phyloP scores from a whole-genome alignment of 2,888 invertebrate genomes.

The Trypoxylon attenuatum region DNA sequence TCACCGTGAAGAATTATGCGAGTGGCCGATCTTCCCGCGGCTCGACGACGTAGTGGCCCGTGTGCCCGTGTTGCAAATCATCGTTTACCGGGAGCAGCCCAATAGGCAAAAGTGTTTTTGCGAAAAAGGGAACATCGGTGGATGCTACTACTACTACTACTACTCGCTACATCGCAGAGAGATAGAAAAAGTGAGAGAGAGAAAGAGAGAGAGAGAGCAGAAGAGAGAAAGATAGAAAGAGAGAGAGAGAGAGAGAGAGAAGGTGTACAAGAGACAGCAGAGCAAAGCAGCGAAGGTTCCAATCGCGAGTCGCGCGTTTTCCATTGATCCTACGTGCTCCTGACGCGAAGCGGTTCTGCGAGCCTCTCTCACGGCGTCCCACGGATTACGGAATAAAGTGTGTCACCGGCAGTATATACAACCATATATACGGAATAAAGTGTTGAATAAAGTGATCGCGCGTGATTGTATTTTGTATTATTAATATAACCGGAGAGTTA shows the following conservation, averaged over 20 bases:
- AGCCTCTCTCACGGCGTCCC: constrained; percentile 35
- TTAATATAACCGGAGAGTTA: no score
- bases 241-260: constrained; percentile 4
- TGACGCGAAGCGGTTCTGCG: constrained; percentile 36
- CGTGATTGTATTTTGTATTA: constrained; percentile 30
- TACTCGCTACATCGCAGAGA: not conserved
- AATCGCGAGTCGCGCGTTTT: constrained; percentile 22
- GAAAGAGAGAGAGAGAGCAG: not conserved
- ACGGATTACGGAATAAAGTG: constrained; percentile 58
- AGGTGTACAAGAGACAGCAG: no score
- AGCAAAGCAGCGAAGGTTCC: constrained; percentile 24
- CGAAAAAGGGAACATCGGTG: no score
- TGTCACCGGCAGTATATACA: no score
- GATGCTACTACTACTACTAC: no score
- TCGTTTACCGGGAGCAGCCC: constrained; percentile 32
- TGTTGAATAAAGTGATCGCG: constrained; percentile 51
- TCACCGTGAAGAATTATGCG: constrained; percentile 36
- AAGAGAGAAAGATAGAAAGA: constrained; percentile 3
- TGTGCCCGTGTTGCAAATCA: constrained; percentile 39
- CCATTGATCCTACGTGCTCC: constrained; percentile 30
- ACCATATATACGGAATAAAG: no score
- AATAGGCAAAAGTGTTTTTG: no score
- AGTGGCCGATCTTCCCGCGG: constrained; percentile 28
- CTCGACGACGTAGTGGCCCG: constrained; percentile 36
- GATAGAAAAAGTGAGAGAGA: not conserved